A percentile compares a stretch with the other conserved stretches of the same genome.
phyloP scores from a whole-genome alignment of 1,140 invertebrate species.

The Octopus bimaculoides region DNA sequence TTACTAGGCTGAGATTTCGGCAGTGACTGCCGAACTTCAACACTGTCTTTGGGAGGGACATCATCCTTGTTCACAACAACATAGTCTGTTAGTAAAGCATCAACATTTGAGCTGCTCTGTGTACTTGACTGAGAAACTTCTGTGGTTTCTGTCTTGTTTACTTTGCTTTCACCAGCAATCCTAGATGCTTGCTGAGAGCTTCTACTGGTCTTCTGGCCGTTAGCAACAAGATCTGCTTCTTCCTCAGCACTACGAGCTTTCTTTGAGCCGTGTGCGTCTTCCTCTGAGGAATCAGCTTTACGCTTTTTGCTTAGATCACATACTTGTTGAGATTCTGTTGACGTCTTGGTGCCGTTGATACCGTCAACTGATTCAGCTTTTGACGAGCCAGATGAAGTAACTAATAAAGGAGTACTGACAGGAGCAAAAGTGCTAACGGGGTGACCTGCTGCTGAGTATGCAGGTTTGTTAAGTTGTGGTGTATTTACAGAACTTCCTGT shows the following conservation, averaged over 20 bases:
- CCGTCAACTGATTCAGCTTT: no score
- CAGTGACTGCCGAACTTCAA: slow-evolving; percentile 37
- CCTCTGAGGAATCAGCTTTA: background rate
- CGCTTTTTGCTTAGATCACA: background rate
- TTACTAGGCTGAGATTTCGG: slow-evolving; percentile 18
- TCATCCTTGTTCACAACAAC: slow-evolving; percentile 45
- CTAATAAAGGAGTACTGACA: no score
- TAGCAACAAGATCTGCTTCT: slow-evolving; percentile 5
- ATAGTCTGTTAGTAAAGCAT: slow-evolving; percentile 38
- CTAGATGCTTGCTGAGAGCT: background rate
- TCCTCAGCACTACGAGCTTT: background rate
- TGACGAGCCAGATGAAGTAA: no score
- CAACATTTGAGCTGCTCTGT: slow-evolving; percentile 16
- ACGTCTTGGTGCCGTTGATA: background rate
- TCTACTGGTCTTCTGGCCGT: background rate
- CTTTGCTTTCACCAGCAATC: no score
- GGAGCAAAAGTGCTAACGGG: no score
- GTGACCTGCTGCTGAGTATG: no score
- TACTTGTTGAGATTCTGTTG: background rate
- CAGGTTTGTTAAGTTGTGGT: no score
- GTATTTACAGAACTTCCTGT: no score
- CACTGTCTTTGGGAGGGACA: slow-evolving; percentile 45
- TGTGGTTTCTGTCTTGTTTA: background rate
- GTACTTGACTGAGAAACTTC: background rate
- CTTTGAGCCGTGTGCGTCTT: background rate